Base-by-base conservation (phyloP, 2,888 invertebrate species). In the Tolmerus cingulatus region DNA sequence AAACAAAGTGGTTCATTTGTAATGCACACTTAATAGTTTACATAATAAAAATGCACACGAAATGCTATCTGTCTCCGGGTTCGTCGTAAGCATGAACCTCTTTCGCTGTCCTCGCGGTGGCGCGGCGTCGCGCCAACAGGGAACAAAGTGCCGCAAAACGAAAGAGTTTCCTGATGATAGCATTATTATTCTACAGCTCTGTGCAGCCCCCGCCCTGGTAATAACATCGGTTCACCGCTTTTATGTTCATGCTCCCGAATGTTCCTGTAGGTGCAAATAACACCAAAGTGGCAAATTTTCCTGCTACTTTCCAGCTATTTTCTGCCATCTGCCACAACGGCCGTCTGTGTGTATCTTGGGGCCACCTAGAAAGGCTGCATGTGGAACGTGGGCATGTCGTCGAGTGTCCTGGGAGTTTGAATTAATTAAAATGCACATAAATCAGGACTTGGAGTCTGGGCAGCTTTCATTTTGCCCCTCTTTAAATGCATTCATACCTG, bases 381-480 rank as follows among this genome's bases (percentile, higher is more conserved):
- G 37, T 76, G 46, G 23, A 23, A 23, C 43, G 12, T 43, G 8
- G 43, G 78, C 37, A 23, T 43, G 43, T 66, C 66, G 19, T 27
- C 66, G 19, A 66, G 43, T 37, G 78, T 43, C 78, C 78, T 43
- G 9, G n/a, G 43, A 78, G 40, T 78, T 78, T 78, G 78, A 78
- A 78, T 78, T 78, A 78, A 78, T 78, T 78, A 78, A 78, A 78
- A 78, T 78, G 78, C 78, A 78, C 78, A 78, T 78, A 78, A 78
- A 78, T 78, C 66, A 66, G 66, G 66, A 23, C 66, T n/a, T 19
- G 66, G 66, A 66, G 66, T 66, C 66, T 66, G 66, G 66, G 27
- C 8, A 66, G 9, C 12, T 66, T 66, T 66, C 27, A 27, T 66
- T 66, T 27, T 14, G 1, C 23, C 12, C 66, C 23, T 14, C 14